Conservation (phyloP, 2,797 vertebrate species). For the Botia kubotai region DNA sequence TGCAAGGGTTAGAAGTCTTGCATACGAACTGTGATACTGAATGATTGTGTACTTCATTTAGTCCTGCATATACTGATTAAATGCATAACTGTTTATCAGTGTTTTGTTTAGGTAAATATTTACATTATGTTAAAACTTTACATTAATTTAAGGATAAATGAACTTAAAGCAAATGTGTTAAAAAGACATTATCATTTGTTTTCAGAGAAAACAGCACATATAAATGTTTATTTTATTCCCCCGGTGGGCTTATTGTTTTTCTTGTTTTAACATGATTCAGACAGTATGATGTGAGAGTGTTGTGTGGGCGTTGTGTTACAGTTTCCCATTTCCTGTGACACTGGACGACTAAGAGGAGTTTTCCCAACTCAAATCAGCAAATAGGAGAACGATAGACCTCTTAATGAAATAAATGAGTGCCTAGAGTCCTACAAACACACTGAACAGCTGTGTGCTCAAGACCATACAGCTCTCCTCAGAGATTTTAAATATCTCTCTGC, state of each 20-base stretch:
- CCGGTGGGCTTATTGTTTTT: too few relatives aligned
- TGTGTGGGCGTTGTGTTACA: neutral
- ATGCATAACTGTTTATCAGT: too few relatives aligned
- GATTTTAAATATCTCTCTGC: slow-evolving; percentile 44
- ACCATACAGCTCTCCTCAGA: slow-evolving; percentile 1
- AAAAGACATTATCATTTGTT: too few relatives aligned
- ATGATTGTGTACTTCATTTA: too few relatives aligned
- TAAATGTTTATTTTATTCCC: too few relatives aligned
- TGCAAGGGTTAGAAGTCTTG: neutral
- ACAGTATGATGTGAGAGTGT: neutral
- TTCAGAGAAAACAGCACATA: too few relatives aligned
- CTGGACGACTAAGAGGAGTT: neutral
- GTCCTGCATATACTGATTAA: too few relatives aligned
- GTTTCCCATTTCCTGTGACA: neutral
- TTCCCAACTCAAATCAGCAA: neutral
- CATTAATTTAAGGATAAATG: too few relatives aligned
- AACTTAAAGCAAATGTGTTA: too few relatives aligned
- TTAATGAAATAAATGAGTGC: neutral
- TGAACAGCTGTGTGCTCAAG: slow-evolving; percentile 7
- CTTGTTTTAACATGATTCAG: neutral
- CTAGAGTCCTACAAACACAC: neutral
- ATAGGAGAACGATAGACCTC: neutral
- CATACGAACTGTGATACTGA: too few relatives aligned
- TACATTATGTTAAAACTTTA: too few relatives aligned
- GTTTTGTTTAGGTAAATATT: too few relatives aligned